Evolutionary conservation across 2,113 vertebrate genomes (phyloP), one percentile per base, ranked within the genome.

Genomic region (Thymallus thymallus): DNA sequence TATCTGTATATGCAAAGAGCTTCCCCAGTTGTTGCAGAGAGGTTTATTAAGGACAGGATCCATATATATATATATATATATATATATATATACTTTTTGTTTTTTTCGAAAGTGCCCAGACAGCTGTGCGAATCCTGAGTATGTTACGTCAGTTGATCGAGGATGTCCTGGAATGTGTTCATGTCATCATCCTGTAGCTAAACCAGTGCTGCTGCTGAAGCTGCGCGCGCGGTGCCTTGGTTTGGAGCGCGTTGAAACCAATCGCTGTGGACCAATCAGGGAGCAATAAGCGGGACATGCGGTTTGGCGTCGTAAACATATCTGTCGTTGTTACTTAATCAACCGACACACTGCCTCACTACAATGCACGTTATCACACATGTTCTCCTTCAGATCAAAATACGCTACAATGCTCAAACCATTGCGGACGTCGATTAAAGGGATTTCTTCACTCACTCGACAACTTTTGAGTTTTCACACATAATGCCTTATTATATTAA

Each of bases 401-500:
- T 79, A 76, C 58, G 91, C 71, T 88, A 86, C 87, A 56, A 89
- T 93, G 91, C 85, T 87, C 55, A 85, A 83, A 72, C 64, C 80
- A 3, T 10, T 76, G 76, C 74, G 75, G 35, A 71, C 67, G 78
- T 30, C 68, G 62, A 29, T 81, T 1, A 0, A 84, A 30, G 78
- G 89, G 85, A 79, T 71, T 78, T 68, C 86, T 72, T 84, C 87
- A 85, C 86, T 78, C 73, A 77, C 75, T 84, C 46, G 86, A 55
- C 69, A 79, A 84, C 71, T 20, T 32, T 80, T 73, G 29, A 73
- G 18, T 0, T 75, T 72, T 4, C 55, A 86, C 68, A 75, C 91
- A 89, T 45, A 82, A 98, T 98, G 96, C 90, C 88, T 91, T 78
- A 76, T 77, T 91, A 91, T 71, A 51, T 87, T 68, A 93, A 93